These are phyloP conservation scores for Prenolepis imparis DNA, from an alignment of 2,888 invertebrate genomes.

Conservation along the genomic window DNA sequence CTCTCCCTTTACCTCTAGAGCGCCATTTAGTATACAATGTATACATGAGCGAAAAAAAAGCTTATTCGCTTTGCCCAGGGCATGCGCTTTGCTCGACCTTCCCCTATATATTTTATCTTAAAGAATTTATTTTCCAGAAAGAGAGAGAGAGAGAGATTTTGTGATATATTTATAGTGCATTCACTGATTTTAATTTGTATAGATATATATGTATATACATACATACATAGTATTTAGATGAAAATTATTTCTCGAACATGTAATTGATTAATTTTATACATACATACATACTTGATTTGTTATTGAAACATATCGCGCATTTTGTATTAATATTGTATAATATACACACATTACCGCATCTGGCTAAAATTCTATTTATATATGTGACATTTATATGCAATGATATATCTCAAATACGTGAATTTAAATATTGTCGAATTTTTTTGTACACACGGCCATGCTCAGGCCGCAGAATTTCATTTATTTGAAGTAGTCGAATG, in stretches of 20 bases:
- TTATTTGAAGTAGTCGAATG: conserved; percentile 2
- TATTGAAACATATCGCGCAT: not conserved
- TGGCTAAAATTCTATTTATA: not conserved
- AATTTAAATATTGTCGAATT: not conserved
- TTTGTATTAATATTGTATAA: not conserved
- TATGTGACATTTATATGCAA: not conserved
- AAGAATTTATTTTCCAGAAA: not conserved
- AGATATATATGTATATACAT: no score
- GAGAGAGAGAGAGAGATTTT: not conserved
- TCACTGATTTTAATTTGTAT: not conserved
- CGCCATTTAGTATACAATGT: no score
- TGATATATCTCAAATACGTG: not conserved
- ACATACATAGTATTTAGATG: not conserved
- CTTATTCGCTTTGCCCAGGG: no score
- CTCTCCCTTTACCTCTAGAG: no score
- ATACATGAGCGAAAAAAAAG: no score
- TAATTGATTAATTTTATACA: not conserved
- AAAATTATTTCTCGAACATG: not conserved
- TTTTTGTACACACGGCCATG: not conserved
- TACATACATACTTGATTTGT: not conserved
- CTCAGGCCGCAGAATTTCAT: not conserved
- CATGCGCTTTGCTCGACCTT: no score
- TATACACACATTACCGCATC: not conserved
- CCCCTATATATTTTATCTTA: no score
- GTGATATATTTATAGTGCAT: not conserved